Conservation (phyloP, 2,113 vertebrate species). For the Rana temporaria region DNA sequence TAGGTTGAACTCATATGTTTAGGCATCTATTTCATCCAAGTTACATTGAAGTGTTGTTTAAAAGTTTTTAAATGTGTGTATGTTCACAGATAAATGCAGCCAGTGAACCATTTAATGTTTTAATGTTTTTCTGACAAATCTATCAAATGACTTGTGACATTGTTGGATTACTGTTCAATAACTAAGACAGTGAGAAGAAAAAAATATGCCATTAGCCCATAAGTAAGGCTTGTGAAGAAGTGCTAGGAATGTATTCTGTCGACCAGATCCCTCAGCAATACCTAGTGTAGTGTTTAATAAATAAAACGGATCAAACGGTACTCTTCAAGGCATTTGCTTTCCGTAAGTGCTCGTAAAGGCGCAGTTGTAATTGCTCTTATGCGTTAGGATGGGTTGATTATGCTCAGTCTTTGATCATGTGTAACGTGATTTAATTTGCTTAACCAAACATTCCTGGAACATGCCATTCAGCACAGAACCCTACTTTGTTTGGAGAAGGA, state of each 20-base stretch:
- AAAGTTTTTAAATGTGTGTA: slow-evolving; percentile 13
- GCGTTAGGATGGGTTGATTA: slow-evolving; percentile 51
- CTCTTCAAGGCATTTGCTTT: slow-evolving; percentile 31
- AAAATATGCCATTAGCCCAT: slow-evolving; percentile 25
- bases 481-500: slow-evolving; percentile 39
- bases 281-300: slow-evolving; percentile 45
- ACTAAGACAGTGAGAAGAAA: neutral
- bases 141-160: slow-evolving; percentile 44
- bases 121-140: slow-evolving; percentile 54
- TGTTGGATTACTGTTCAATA: slow-evolving; percentile 46
- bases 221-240: slow-evolving; percentile 35
- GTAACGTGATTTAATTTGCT: slow-evolving; percentile 57
- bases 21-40: neutral
- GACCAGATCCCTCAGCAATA: slow-evolving; percentile 1
- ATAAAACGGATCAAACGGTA: slow-evolving; percentile 47
- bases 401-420: slow-evolving; percentile 51
- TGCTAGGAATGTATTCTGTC: slow-evolving; percentile 28
- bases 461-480: slow-evolving; percentile 30
- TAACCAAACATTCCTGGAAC: slow-evolving; percentile 53
- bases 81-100: slow-evolving; percentile 22
- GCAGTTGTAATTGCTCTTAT: slow-evolving; percentile 45
- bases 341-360: slow-evolving; percentile 38
- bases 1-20: neutral
- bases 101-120: slow-evolving; percentile 12
- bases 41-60: neutral